Evolutionary conservation across 2,888 invertebrate species (phyloP).

Genomic region (Trissolcus brochymenae): DNA sequence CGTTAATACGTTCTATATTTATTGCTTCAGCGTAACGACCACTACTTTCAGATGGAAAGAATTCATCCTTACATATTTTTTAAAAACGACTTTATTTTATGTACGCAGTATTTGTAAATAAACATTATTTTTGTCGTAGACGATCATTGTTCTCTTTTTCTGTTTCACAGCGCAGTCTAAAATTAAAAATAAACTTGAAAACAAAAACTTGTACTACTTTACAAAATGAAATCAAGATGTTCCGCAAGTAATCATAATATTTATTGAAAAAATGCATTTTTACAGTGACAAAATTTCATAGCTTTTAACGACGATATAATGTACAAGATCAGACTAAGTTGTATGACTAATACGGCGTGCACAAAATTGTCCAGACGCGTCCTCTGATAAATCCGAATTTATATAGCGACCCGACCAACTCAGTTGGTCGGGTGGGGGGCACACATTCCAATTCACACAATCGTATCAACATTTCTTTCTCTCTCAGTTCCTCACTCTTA

Average conservation of each 20-base stretch:
- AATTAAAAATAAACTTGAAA: too few species aligned
- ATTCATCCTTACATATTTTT: constrained; percentile 5
- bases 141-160: not conserved
- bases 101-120: constrained; percentile 48
- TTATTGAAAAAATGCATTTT: constrained; percentile 55
- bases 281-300: constrained; percentile 54
- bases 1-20: constrained; percentile 17
- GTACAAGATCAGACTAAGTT: constrained; percentile 46
- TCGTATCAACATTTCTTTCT: constrained; percentile 32
- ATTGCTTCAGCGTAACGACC: constrained; percentile 5
- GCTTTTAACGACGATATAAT: constrained; percentile 41
- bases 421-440: constrained; percentile 17
- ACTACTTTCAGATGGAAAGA: constrained; percentile 12
- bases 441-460: constrained; percentile 27
- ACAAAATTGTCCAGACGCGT: constrained; percentile 29
- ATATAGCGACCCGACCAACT: constrained; percentile 8
- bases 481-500: not conserved
- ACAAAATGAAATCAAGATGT: too few species aligned
- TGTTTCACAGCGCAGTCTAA: too few species aligned
- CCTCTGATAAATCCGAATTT: constrained; percentile 18
- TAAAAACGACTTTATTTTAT: constrained; percentile 29
- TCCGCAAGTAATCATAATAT: constrained; percentile 29
- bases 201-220: too few species aligned
- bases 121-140: constrained; percentile 28
- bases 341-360: constrained; percentile 45